These are phyloP conservation scores for Pseudoatta argentina DNA, from an alignment of 1,140 invertebrate species.

Conservation along the genomic window DNA sequence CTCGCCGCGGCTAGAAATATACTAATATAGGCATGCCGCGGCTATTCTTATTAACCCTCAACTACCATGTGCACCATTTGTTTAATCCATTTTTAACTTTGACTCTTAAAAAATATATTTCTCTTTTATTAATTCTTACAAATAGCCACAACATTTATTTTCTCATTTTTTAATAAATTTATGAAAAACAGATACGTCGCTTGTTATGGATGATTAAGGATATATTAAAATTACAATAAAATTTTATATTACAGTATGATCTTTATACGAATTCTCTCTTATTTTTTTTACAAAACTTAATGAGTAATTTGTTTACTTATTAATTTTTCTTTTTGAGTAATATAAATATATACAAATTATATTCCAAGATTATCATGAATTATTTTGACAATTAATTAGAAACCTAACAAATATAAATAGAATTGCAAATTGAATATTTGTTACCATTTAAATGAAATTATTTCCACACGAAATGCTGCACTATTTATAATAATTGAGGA, in stretches of 20 bases:
- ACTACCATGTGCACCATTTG: constrained; percentile 34
- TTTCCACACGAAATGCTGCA: not conserved
- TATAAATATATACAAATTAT: not conserved
- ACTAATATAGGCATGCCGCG: constrained; percentile 84
- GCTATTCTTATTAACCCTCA: constrained; percentile 70
- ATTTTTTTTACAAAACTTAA: not conserved
- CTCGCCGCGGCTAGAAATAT: constrained; percentile 89
- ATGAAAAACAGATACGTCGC: not conserved
- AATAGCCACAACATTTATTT: not conserved
- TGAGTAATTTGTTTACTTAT: not conserved
- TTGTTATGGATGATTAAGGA: not conserved
- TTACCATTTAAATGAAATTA: not conserved
- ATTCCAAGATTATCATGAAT: not conserved
- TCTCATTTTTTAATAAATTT: not conserved
- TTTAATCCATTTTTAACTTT: constrained; percentile 28
- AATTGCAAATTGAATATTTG: not conserved
- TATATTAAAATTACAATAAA: constrained; percentile 6
- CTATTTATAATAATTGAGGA: constrained; percentile 38
- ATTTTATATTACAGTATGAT: constrained; percentile 2
- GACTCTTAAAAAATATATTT: not conserved
- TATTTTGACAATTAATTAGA: constrained; percentile 15
- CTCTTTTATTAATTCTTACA: not conserved
- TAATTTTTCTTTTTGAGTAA: constrained; percentile 21
- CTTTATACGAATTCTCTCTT: not conserved
- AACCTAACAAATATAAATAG: not conserved